These are phyloP conservation scores for Trisateles emortualis DNA, from an alignment of 2,888 invertebrate species.

Conservation along the genomic window DNA sequence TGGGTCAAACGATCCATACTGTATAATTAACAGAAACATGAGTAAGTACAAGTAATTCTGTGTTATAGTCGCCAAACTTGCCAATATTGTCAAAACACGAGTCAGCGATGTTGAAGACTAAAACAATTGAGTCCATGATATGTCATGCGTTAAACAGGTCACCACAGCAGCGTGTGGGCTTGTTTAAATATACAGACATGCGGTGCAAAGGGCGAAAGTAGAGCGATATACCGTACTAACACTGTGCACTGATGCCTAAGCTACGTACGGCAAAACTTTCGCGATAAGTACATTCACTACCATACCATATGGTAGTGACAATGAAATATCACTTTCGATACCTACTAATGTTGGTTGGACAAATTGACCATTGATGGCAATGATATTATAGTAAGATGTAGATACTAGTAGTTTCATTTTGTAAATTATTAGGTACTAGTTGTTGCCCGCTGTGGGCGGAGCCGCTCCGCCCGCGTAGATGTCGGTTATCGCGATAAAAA, in stretches of 20 bases:
- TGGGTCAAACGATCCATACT: slow-evolving; percentile 30
- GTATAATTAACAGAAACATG: slow-evolving; percentile 46
- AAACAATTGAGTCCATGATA: slow-evolving; percentile 64
- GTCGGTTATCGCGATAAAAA: too few species aligned
- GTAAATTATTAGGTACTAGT: too few species aligned
- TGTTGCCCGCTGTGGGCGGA: too few species aligned
- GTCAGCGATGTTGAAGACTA: slow-evolving; percentile 54
- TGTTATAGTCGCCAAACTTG: slow-evolving; percentile 48
- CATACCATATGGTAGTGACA: too few species aligned
- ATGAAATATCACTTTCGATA: too few species aligned
- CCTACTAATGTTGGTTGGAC: too few species aligned
- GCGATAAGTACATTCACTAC: too few species aligned
- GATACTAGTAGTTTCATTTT: too few species aligned
- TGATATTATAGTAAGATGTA: too few species aligned
- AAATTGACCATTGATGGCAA: too few species aligned
- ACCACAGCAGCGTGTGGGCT: slow-evolving; percentile 48
- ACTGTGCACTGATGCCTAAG: neutral
- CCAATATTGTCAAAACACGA: slow-evolving; percentile 74
- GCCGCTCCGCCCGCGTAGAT: too few species aligned
- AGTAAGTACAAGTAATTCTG: slow-evolving; percentile 41
- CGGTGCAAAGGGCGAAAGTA: slow-evolving; percentile 55
- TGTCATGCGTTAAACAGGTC: slow-evolving; percentile 61
- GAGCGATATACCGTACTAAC: slow-evolving; percentile 51
- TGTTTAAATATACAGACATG: slow-evolving; percentile 42
- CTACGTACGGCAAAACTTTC: slow-evolving; percentile 2